Conservation (phyloP, 1,140 invertebrate genomes). For the Drosophila parvula region DNA sequence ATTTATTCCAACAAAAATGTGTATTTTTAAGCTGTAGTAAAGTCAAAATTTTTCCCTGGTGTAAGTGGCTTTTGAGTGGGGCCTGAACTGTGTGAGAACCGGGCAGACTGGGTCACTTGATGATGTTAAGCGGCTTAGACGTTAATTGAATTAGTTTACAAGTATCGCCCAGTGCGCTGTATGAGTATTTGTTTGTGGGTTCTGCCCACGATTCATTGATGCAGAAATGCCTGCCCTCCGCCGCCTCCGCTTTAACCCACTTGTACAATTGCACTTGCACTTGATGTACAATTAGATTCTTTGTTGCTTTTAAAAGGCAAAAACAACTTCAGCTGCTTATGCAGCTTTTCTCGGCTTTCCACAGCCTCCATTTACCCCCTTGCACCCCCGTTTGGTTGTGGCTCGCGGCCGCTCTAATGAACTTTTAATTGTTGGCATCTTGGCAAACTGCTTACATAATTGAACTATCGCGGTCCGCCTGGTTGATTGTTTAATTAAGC, state of each 20-base stretch:
- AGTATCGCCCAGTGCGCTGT: constrained; percentile 49
- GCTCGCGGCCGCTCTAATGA: constrained; percentile 63
- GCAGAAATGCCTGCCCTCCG: constrained; percentile 26
- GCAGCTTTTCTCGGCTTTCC: constrained; percentile 37
- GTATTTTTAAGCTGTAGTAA: too few relatives aligned
- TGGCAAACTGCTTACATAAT: constrained; percentile 74
- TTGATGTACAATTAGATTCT: constrained; percentile 78
- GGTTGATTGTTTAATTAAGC: constrained; percentile 82
- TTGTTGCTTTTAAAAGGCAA: constrained; percentile 64
- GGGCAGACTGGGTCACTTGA: constrained; percentile 63
- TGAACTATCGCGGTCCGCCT: constrained; percentile 63
- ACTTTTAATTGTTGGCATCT: constrained; percentile 78
- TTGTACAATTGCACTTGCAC: constrained; percentile 72
- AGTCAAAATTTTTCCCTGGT: not conserved
- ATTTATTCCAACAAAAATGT: too few relatives aligned
- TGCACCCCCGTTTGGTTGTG: not conserved
- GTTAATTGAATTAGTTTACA: constrained; percentile 82
- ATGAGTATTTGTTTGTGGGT: constrained; percentile 29
- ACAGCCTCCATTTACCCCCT: not conserved
- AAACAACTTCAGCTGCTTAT: constrained; percentile 61
- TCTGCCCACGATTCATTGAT: constrained; percentile 37
- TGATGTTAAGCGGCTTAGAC: constrained; percentile 78
- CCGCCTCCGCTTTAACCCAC: constrained; percentile 36
- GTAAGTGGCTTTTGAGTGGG: constrained; percentile 1
- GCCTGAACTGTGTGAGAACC: constrained; percentile 1